Percentiles rank a stretch among this genome's conserved stretches.
These are phyloP conservation scores for Philopotamus ludificatus DNA, from an alignment of 1,140 invertebrate species.

Conservation along the genomic window DNA sequence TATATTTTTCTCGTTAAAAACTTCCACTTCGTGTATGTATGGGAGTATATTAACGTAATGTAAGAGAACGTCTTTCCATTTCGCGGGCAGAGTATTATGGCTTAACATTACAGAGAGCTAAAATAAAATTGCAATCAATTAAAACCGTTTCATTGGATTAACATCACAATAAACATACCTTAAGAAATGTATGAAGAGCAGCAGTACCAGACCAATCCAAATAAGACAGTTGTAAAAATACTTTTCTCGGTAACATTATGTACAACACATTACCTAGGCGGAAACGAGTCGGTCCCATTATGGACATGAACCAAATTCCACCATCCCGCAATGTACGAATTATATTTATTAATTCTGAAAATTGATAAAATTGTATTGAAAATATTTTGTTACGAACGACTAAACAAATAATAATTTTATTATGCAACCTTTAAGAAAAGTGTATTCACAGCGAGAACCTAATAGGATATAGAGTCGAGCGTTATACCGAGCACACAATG, in stretches of 20 bases:
- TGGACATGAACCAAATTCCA: slow-evolving; percentile 5
- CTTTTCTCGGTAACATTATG: slow-evolving; percentile 2
- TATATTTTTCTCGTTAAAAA: slow-evolving; percentile 7
- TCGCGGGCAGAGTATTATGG: slow-evolving; percentile 2
- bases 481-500: slow-evolving; percentile 11
- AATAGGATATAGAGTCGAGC: neutral
- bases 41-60: slow-evolving; percentile 16
- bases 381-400: too few species aligned
- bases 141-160: too few species aligned
- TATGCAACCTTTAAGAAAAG: slow-evolving; percentile 26
- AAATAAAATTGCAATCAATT: slow-evolving; percentile 3
- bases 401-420: too few species aligned
- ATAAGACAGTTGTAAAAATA: slow-evolving; percentile 16
- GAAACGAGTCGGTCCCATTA: slow-evolving; percentile 9
- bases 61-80: slow-evolving; percentile 9
- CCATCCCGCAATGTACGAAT: neutral
- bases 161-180: too few species aligned
- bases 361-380: too few species aligned
- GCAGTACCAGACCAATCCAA: slow-evolving; percentile 3
- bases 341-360: slow-evolving; percentile 11
- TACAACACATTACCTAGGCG: neutral
- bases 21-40: slow-evolving; percentile 12
- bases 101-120: slow-evolving; percentile 9
- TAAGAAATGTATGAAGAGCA: slow-evolving; percentile 12
- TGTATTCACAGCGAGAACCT: slow-evolving; percentile 6